Evolutionary conservation across 2,888 invertebrate species (phyloP), one percentile per base, ranked within the genome.

Genomic region (Melanotus villosus): DNA sequence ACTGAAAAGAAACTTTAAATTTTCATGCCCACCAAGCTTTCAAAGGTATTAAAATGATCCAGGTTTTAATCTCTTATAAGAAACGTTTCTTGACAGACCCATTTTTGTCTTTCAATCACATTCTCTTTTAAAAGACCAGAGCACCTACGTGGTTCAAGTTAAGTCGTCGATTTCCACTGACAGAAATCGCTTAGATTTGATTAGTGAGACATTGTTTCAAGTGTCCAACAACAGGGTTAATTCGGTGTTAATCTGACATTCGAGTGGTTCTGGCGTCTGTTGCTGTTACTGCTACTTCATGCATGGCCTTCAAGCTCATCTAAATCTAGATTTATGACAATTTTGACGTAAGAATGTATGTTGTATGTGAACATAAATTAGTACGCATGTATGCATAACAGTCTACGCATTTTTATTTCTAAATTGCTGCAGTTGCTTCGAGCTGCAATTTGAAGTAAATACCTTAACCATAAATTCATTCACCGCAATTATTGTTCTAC

Each of bases 291-390:
- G 41, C 45, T 38, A 23, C 23, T 26, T 30, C 32, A 32, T 52
- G 52, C 52, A 12, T 52, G 32, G 41, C 52, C 52, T 34, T 3
- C 52, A 3, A 32, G 50, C 54, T 60, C 60, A 41, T 60, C 66
- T 67, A 56, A 67, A 67, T 67, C 66, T 50, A 67, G 60, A 67
- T 67, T 67, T 67, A 67, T 67, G 59, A 54, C 66, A 54, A 67
- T 60, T 67, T 67, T 60, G 66, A 67, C 66, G 54, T 56, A 66
- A 66, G 47, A 59, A 66, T 65, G 56, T 66, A 41, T 32, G 59
- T 16, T 59, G 26, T 38, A 52, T 16, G 38, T 45, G n/a, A 36
- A 14, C 59, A 38, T 57, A 59, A 62, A 63, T 63, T 63, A 63
- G 62, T 41, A 10, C 10, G 18, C 30, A 32, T 52, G 32, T 26